phyloP scores from a whole-genome alignment of 2,113 vertebrate species.

The Muscicapa adusta region DNA sequence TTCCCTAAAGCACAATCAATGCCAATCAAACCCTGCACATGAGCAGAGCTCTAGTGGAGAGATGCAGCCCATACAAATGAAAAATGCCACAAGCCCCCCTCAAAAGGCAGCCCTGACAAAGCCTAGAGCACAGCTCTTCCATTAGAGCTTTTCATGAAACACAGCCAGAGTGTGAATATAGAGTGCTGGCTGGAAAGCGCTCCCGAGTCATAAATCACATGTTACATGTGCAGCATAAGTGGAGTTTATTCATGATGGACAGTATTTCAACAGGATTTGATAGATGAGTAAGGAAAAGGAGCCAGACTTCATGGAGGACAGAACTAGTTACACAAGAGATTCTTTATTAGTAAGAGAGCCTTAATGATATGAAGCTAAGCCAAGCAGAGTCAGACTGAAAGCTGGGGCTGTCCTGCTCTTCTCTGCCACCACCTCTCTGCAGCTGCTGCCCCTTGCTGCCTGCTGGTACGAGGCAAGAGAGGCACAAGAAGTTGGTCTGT shows the following conservation, averaged over 20 bases:
- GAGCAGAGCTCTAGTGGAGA: conserved; percentile 55
- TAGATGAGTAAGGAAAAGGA: conserved; percentile 25
- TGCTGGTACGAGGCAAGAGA: neutral
- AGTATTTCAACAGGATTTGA: conserved; percentile 61
- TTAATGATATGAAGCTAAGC: conserved; percentile 14
- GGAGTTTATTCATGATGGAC: conserved; percentile 61
- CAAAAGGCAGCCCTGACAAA: conserved; percentile 52
- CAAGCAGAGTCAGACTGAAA: conserved; percentile 11
- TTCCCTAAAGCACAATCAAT: conserved; percentile 56
- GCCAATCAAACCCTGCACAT: conserved; percentile 58
- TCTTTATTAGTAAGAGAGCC: conserved; percentile 48
- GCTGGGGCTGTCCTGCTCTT: neutral
- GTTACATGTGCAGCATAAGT: conserved; percentile 52
- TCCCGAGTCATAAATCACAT: conserved; percentile 58
- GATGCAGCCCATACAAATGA: conserved; percentile 63
- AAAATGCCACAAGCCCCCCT: conserved; percentile 22
- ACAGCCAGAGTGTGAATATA: conserved; percentile 49
- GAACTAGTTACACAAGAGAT: conserved; percentile 45
- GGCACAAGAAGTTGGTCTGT: neutral
- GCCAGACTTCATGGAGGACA: conserved; percentile 28
- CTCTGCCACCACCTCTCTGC: neutral
- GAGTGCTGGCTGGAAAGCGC: conserved; percentile 53
- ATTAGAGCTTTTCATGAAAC: conserved; percentile 66
- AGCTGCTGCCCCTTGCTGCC: neutral
- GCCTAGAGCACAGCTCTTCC: conserved; percentile 40